Conservation (phyloP, 2,113 vertebrate genomes). For the Tupaia chinensis region DNA sequence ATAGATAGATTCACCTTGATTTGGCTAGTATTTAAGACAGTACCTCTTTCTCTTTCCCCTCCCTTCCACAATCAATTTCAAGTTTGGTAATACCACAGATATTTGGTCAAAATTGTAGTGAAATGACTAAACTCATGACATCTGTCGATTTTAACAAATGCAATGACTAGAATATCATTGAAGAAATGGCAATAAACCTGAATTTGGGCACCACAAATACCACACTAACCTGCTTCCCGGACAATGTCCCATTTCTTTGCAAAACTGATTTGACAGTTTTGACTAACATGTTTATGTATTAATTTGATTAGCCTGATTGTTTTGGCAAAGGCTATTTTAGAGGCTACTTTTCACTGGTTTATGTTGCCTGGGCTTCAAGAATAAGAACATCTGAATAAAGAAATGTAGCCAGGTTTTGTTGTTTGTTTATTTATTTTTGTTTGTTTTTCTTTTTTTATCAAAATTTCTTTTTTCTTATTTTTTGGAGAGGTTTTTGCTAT, state of each 20-base stretch:
- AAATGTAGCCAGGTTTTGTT: neutral
- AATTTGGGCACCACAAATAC: neutral
- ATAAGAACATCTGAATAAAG: neutral
- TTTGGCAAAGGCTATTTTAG: slow-evolving; percentile 30
- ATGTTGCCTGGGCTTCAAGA: slow-evolving; percentile 1
- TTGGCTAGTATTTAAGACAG: neutral
- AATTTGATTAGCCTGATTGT: slow-evolving; percentile 9
- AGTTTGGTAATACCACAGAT: neutral
- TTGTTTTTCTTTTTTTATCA: no score
- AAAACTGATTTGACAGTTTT: neutral
- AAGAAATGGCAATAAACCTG: neutral
- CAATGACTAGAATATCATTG: neutral
- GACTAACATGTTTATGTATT: neutral
- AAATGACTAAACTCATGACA: neutral
- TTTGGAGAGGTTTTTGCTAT: no score
- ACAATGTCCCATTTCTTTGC: neutral
- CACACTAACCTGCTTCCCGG: neutral
- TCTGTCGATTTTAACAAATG: neutral
- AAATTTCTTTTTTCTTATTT: no score
- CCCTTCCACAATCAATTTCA: neutral
- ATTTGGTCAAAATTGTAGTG: neutral
- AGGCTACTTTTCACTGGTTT: slow-evolving; percentile 36
- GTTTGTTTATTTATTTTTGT: neutral
- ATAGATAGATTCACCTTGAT: neutral
- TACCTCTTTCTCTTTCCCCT: neutral